These are phyloP conservation scores for Nemoura dubitans DNA, from an alignment of 2,888 invertebrate species.

Conservation along the genomic window DNA sequence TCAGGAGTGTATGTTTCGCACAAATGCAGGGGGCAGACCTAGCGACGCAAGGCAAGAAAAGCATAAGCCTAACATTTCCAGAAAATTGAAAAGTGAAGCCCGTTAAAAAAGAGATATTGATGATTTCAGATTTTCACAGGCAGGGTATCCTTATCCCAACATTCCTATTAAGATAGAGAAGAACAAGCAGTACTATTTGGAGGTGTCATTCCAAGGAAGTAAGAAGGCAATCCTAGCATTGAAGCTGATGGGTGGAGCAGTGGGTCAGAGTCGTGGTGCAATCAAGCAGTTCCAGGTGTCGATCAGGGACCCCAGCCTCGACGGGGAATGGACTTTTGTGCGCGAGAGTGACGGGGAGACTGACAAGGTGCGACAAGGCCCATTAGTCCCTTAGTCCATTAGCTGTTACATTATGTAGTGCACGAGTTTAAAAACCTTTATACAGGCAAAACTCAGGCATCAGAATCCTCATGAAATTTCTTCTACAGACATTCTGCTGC, in stretches of 20 bases:
- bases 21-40: conserved; percentile 24
- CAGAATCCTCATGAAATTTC: neutral
- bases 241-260: conserved; percentile 22
- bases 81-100: neutral
- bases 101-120: neutral
- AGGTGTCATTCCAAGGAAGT: neutral
- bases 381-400: too few relatives aligned
- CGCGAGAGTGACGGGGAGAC: neutral
- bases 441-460: too few relatives aligned
- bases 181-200: conserved; percentile 29
- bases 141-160: conserved; percentile 25
- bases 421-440: too few relatives aligned
- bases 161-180: neutral
- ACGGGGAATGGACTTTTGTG: conserved; percentile 13
- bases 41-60: conserved; percentile 14
- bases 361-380: conserved; percentile 2
- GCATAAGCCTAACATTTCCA: neutral
- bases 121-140: conserved; percentile 26
- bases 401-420: too few relatives aligned
- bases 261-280: neutral
- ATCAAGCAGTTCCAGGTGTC: neutral
- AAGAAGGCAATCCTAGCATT: neutral
- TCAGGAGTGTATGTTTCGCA: neutral
- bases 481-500: neutral
- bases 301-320: neutral